Base-by-base conservation (phyloP, 1,140 invertebrate species). In the Teleogryllus occipitalis region DNA sequence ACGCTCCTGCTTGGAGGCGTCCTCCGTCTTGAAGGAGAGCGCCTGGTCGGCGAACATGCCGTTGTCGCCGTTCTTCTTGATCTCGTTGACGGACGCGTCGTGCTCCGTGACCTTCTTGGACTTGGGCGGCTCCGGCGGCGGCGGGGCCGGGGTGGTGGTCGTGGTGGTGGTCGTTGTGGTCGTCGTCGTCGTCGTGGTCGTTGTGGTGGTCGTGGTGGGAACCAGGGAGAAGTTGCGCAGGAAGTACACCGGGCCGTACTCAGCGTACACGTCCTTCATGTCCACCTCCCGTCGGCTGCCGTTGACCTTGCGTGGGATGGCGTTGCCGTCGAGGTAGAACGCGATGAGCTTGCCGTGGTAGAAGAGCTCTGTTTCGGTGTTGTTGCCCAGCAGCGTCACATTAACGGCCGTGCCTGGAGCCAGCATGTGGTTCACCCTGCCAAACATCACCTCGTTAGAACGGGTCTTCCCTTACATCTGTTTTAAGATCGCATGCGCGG, bases 361-460 rank as follows among this genome's bases (percentile, higher is more conserved):
- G 14, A 92, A 92, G 3, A 92, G 88, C 80, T 94, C 93, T 75
- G 89, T 88, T 74, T 91, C 90, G 0, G 92, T 92, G 81, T 91
- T 90, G 82, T 93, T 93, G 1, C 91, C 93, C 49, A 85, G 87
- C 7, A 96, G 86, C 1, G 92, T 93, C 0, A 95, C 92, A 84
- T 95, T 95, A 47, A 94, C 90, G 10, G 90, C 94, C 0, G 93
- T 95, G 54, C 93, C 93, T 7, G 93, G 90, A 84, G 91, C 89
- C 74, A 94, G 84, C 79, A 86, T 86, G 81, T 89, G 86, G 82
- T 91, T 87, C n/a, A 93, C 87, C 80, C 88, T 81, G 77, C 21
- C 22, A 47, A 47, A 7, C n/a, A 54, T n/a, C 76, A 77, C 39
- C 76, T 5, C 39, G 1, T 73, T 6, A 73, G 15, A 73, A 18